Conservation (phyloP, 30 jellyfish, hydroid and myxozoan species). For the Aurelia aurita region DNA sequence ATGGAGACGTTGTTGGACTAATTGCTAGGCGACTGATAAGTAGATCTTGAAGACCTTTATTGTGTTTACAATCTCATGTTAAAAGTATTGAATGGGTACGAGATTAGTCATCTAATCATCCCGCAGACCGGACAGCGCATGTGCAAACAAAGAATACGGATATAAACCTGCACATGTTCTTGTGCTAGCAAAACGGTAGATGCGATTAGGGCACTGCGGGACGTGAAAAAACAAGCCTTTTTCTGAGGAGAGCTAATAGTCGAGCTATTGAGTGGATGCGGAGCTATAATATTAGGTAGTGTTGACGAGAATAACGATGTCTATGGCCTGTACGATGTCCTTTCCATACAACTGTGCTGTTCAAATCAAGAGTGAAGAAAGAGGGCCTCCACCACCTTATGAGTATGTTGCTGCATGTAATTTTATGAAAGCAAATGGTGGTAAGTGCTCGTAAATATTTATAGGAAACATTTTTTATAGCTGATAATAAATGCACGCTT, state of each 20-base stretch:
- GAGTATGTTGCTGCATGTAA: conserved; percentile 20
- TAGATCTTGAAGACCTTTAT: conserved; percentile 40
- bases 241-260: too few species aligned
- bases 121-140: conserved; percentile 20
- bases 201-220: too few species aligned
- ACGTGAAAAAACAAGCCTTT: too few species aligned
- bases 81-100: conserved; percentile 30
- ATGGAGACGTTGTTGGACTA: conserved; percentile 51
- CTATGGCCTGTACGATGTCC: conserved; percentile 28
- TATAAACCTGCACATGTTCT: background rate
- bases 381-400: conserved; percentile 74
- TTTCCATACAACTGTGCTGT: conserved; percentile 5
- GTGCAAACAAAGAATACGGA: conserved; percentile 15
- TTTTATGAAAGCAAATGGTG: conserved; percentile 27
- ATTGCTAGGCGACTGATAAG: conserved; percentile 68
- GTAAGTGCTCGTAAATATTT: too few species aligned
- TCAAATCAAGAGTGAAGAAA: conserved; percentile 57
- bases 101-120: conserved; percentile 64
- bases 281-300: background rate
- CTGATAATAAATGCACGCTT: too few species aligned
- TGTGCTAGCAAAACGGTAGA: background rate
- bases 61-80: conserved; percentile 33
- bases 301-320: conserved; percentile 8
- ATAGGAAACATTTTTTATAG: too few species aligned
- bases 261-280: background rate